phyloP scores from a whole-genome alignment of 2,888 invertebrate species.

The Iphiclides podalirius region DNA sequence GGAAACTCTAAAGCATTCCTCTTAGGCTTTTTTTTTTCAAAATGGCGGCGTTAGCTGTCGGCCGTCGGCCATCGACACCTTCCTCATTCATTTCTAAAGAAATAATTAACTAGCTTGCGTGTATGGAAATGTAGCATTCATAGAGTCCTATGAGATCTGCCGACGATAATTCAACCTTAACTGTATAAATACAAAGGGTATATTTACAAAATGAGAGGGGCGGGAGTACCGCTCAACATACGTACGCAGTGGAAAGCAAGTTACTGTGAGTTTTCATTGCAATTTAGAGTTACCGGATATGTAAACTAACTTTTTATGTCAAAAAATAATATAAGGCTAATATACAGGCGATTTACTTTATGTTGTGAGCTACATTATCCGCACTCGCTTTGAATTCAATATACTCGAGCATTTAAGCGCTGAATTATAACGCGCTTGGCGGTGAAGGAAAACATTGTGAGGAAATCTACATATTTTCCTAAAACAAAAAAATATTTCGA shows the following conservation, averaged over 20 bases:
- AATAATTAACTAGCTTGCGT: conserved; percentile 19
- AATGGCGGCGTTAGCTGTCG: conserved; percentile 15
- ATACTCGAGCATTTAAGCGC: too few species aligned
- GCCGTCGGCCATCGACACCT: conserved; percentile 21
- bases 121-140: conserved; percentile 19
- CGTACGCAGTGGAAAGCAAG: not conserved
- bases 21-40: conserved; percentile 10
- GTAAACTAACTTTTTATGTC: too few species aligned
- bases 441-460: too few species aligned
- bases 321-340: too few species aligned
- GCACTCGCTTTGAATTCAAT: too few species aligned
- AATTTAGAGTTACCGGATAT: not conserved
- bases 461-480: too few species aligned
- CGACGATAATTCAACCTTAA: not conserved
- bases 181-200: not conserved
- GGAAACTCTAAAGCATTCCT: conserved; percentile 7
- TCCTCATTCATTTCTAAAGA: conserved; percentile 20
- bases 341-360: too few species aligned
- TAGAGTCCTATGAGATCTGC: not conserved
- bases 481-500: too few species aligned
- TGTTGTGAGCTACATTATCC: too few species aligned
- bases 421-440: too few species aligned
- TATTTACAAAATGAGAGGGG: not conserved
- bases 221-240: not conserved
- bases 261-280: not conserved